Conservation (phyloP, 2,113 vertebrate species). For the Oncorhynchus keta region DNA sequence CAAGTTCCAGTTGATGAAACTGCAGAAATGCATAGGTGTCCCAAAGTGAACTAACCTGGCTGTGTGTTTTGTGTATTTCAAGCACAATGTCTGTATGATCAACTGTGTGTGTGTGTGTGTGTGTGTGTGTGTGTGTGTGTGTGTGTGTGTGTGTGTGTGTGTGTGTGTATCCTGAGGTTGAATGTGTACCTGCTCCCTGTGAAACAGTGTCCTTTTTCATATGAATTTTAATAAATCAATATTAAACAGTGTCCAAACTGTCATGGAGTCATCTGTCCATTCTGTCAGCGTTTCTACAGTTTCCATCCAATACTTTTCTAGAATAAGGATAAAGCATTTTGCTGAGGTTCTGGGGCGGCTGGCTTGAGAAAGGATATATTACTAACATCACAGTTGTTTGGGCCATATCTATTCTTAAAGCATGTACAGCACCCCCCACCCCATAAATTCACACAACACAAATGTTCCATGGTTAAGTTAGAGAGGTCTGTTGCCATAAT, state of each 20-base stretch:
- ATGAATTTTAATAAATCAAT: constrained; percentile 57
- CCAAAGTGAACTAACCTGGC: constrained; percentile 19
- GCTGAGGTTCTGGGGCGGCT: neutral
- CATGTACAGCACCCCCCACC: neutral
- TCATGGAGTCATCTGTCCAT: neutral
- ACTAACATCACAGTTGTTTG: neutral
- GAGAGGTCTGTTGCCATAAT: constrained; percentile 4
- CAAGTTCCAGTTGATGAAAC: constrained; percentile 1
- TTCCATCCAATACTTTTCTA: neutral
- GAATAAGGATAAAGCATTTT: neutral
- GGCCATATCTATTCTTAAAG: neutral
- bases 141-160: neutral
- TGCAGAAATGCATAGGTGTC: constrained; percentile 48
- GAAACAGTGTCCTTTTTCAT: constrained; percentile 53
- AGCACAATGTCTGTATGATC: constrained; percentile 32
- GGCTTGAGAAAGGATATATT: neutral
- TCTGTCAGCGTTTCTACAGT: neutral
- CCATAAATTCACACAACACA: neutral
- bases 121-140: constrained; percentile 21
- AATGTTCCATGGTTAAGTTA: constrained; percentile 12
- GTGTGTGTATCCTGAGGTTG: constrained; percentile 17
- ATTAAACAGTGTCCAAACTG: constrained; percentile 42
- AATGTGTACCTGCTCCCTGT: constrained; percentile 20
- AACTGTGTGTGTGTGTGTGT: constrained; percentile 30
- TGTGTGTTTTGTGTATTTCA: constrained; percentile 33